Base-by-base conservation (phyloP, 2,797 vertebrate genomes). In the Perdix hodgsoniae region DNA sequence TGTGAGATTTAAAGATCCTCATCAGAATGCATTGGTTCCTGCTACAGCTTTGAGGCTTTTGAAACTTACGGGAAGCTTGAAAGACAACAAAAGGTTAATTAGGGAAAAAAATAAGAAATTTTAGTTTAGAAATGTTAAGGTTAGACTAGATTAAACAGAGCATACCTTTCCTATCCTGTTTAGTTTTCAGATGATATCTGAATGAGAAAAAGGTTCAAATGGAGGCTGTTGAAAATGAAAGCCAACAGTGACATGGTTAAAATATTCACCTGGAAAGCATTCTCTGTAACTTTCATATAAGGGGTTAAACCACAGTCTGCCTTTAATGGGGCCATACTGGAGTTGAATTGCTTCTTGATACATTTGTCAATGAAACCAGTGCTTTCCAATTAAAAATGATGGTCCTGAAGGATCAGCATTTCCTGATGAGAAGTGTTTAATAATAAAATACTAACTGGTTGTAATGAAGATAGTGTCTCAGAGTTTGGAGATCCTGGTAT, bases 1-100 rank as follows among this genome's bases (percentile, higher is more conserved):
- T 70, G 66, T 54, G 71, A 86, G 88, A 75, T 88, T 77, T 49
- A 27, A 81, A 65, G 71, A 71, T 78, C n/a, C 69, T 90, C 87
- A 72, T 90, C 67, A 59, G 39, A 91, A 91, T 74, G 56, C 64
- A 39, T 23, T 39, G 57, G 23, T 44, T 91, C 76, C 77, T 65
- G 2, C 0, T 3, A 39, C 35, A 47, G 56, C 35, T 94, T 75
- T 79, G n/a, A 29, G 35, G 40, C 29, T 64, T 83, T 56, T 59
- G 64, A 80, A 81, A 45, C 19, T 74, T 71, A 2, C 27, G 77
- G 50, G 63, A 57, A 74, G 49, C 27, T 77, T 85, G 39, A 69
- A 78, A 77, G n/a, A 6, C 2, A 60, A 9, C 14, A 12, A 18
- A 59, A 49, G 8, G 63, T 88, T 67, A 72, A 86, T 45, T 33